These are phyloP conservation scores for Zaprionus africanus DNA, from an alignment of 1,140 invertebrate species.

Conservation along the genomic window DNA sequence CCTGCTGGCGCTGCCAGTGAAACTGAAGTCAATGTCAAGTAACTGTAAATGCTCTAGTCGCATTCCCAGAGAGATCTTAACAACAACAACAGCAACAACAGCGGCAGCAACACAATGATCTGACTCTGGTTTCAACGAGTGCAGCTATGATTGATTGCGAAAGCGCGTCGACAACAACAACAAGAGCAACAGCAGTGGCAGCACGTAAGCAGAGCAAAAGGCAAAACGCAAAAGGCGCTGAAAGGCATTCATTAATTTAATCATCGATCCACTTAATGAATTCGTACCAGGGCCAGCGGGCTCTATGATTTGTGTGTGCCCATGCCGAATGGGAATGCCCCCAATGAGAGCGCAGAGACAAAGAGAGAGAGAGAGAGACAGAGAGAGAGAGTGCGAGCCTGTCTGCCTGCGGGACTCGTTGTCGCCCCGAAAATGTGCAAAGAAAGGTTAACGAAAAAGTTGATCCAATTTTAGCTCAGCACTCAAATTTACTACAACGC, in stretches of 20 bases:
- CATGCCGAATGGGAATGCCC: constrained; percentile 38
- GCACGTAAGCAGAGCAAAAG: constrained; percentile 4
- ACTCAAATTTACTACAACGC: constrained; percentile 32
- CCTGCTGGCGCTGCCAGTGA: constrained; percentile 33
- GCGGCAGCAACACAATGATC: constrained; percentile 34
- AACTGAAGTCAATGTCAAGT: constrained; percentile 63
- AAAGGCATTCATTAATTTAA: constrained; percentile 82
- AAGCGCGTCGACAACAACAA: constrained; percentile 27
- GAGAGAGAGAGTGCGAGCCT: not conserved
- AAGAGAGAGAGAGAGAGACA: not conserved
- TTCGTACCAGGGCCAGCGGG: constrained; percentile 50
- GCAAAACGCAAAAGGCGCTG: constrained; percentile 49
- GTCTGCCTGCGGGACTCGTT: constrained; percentile 16
- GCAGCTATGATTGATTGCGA: constrained; percentile 73
- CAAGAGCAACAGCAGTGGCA: constrained; percentile 21
- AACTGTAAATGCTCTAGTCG: constrained; percentile 61
- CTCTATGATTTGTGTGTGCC: constrained; percentile 61
- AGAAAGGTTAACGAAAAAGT: constrained; percentile 20
- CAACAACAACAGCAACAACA: constrained; percentile 15
- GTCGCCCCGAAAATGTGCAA: not conserved
- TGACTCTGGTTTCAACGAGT: constrained; percentile 41
- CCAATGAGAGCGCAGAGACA: not conserved
- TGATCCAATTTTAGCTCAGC: constrained; percentile 65
- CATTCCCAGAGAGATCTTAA: constrained; percentile 50
- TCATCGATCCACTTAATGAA: constrained; percentile 77